Conservation (phyloP, 2,113 vertebrate species). For the Amphilophus citrinellus region DNA sequence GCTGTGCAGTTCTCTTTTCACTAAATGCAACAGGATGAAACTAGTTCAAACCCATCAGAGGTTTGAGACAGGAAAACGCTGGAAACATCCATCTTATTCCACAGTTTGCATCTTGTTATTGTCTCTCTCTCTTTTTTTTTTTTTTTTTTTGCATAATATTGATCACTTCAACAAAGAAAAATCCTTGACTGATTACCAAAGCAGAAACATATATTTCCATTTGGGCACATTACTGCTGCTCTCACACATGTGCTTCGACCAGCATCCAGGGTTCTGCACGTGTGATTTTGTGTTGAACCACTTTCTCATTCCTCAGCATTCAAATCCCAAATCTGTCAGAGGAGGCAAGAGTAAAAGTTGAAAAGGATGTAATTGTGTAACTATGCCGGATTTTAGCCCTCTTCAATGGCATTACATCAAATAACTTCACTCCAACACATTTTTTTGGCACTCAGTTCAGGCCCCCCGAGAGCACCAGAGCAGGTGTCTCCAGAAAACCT, state of each 20-base stretch:
- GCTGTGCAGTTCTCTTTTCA: background rate
- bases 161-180: background rate
- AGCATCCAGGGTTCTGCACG: slow-evolving; percentile 20
- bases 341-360: slow-evolving; percentile 27
- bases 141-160: background rate
- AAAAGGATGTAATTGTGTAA: slow-evolving; percentile 52
- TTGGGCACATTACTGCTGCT: slow-evolving; percentile 11
- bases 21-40: background rate
- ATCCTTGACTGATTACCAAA: background rate
- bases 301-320: slow-evolving; percentile 25
- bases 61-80: background rate
- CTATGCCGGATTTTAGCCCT: slow-evolving; percentile 41
- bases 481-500: slow-evolving; percentile 65
- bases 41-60: background rate
- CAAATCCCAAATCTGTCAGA: slow-evolving; percentile 50
- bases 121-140: background rate
- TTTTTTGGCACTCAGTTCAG: slow-evolving; percentile 22
- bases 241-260: slow-evolving; percentile 13
- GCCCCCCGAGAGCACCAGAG: slow-evolving; percentile 24
- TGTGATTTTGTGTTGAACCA: slow-evolving; percentile 39
- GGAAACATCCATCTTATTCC: background rate
- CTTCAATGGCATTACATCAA: slow-evolving; percentile 59
- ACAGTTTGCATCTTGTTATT: background rate
- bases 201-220: slow-evolving; percentile 11
- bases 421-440: slow-evolving; percentile 27